Percentiles rank a stretch among this genome's conserved stretches.
Evolutionary conservation across 2,888 invertebrate genomes (phyloP).

Genomic region (Campaea margaritaria): DNA sequence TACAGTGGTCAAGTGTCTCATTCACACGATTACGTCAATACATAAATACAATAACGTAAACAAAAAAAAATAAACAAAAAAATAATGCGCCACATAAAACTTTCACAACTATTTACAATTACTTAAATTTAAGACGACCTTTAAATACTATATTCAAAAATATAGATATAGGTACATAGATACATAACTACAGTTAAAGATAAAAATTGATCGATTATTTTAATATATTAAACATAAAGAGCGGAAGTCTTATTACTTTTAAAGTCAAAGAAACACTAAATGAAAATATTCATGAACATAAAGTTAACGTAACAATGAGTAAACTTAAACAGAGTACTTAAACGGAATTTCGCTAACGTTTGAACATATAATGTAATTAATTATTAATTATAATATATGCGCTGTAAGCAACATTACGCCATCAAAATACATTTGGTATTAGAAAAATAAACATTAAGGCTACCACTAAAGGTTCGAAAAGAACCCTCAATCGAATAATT

Average conservation of each 20-base stretch:
- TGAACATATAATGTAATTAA: conserved; percentile 19
- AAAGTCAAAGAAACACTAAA: conserved; percentile 49
- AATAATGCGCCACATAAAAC: conserved; percentile 82
- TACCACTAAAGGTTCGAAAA: neutral
- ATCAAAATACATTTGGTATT: neutral
- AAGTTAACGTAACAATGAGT: conserved; percentile 55
- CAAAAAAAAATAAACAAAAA: conserved; percentile 64
- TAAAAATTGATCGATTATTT: conserved; percentile 72
- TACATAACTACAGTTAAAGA: conserved; percentile 78
- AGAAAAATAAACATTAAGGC: neutral
- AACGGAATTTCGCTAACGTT: conserved; percentile 26
- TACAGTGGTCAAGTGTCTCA: conserved; percentile 59
- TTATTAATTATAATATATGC: conserved; percentile 1
- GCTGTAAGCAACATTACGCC: conserved; percentile 11
- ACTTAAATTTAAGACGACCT: conserved; percentile 76
- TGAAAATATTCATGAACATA: conserved; percentile 45
- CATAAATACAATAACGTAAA: conserved; percentile 81
- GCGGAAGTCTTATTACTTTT: conserved; percentile 68
- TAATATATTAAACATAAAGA: conserved; percentile 63
- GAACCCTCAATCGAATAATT: no score
- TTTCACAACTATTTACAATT: conserved; percentile 82
- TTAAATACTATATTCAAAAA: conserved; percentile 80
- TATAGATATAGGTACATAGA: conserved; percentile 82
- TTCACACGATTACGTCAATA: conserved; percentile 69
- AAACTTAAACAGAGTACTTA: conserved; percentile 48